phyloP scores from a whole-genome alignment of 2,888 invertebrate genomes.

The Eristalis intricaria region DNA sequence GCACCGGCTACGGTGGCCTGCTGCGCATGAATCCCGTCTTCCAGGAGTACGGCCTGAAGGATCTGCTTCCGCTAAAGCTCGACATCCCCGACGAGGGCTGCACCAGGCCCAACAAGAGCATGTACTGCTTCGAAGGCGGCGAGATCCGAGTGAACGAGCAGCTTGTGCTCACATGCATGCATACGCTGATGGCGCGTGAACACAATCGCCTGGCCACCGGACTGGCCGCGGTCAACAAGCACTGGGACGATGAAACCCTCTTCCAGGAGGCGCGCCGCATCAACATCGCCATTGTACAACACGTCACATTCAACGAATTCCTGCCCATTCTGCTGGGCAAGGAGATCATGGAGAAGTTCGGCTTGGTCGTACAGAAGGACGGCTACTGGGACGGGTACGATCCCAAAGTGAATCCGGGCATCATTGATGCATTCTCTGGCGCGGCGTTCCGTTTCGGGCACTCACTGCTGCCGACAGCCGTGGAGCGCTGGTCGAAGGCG shows the following conservation, averaged over 20 bases:
- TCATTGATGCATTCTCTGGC: constrained; percentile 94
- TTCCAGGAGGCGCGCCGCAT: constrained; percentile 94
- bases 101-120: constrained; percentile 92
- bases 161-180: constrained; percentile 93
- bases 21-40: constrained; percentile 95
- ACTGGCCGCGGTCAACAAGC: constrained; percentile 91
- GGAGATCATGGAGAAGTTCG: constrained; percentile 95
- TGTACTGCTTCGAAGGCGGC: constrained; percentile 96
- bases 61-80: constrained; percentile 91
- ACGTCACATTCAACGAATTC: constrained; percentile 95
- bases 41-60: constrained; percentile 92
- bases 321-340: constrained; percentile 93
- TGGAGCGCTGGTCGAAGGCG: constrained; percentile 96
- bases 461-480: constrained; percentile 93
- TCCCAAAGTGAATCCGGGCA: constrained; percentile 91
- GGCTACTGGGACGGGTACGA: constrained; percentile 86
- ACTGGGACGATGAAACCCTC: constrained; percentile 96
- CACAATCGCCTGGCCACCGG: constrained; percentile 92
- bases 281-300: constrained; percentile 92
- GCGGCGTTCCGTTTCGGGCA: constrained; percentile 97
- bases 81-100: constrained; percentile 96
- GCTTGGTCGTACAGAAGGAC: constrained; percentile 90
- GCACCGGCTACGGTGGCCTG: constrained; percentile 91
- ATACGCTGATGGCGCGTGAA: constrained; percentile 94
- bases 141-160: constrained; percentile 97